Percentiles rank a stretch among this genome's conserved stretches.
phyloP scores from a whole-genome alignment of 2,797 vertebrate species.

The Avahi laniger region DNA sequence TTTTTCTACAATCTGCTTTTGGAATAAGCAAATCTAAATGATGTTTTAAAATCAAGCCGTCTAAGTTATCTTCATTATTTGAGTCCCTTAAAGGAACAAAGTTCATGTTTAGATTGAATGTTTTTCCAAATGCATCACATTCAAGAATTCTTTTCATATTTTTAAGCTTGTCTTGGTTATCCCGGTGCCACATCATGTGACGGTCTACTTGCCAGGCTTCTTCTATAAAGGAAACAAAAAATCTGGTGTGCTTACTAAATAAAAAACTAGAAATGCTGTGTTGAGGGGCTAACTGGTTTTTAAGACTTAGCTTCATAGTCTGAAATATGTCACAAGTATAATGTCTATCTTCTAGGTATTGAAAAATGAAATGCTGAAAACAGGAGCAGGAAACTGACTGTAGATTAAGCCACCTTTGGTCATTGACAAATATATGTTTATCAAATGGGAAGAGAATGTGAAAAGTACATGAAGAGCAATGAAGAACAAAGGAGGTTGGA shows the following conservation, averaged over 20 bases:
- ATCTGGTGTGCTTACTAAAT: background rate
- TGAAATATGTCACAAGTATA: background rate
- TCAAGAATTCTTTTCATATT: slow-evolving; percentile 27
- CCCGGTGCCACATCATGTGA: background rate
- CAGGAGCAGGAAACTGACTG: background rate
- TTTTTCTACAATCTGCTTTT: slow-evolving; percentile 43
- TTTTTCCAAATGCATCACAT: slow-evolving; percentile 33
- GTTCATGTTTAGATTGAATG: slow-evolving; percentile 5
- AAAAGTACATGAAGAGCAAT: background rate
- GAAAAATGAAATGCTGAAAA: background rate
- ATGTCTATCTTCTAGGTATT: background rate
- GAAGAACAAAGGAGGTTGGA: background rate
- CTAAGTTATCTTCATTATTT: slow-evolving; percentile 9
- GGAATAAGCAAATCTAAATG: slow-evolving; percentile 61
- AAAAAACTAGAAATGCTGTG: background rate
- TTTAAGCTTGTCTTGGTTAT: slow-evolving; percentile 42
- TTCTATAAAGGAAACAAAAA: slow-evolving; percentile 66
- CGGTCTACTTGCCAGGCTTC: slow-evolving; percentile 48
- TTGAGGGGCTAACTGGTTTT: background rate
- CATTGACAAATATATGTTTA: background rate
- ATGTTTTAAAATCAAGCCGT: slow-evolving; percentile 62
- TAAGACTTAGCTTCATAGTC: background rate
- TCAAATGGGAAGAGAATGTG: background rate
- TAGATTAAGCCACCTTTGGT: background rate
- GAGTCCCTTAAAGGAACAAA: slow-evolving; percentile 48